Conservation (phyloP, 2,888 invertebrate species). For the Tyria jacobaeae region DNA sequence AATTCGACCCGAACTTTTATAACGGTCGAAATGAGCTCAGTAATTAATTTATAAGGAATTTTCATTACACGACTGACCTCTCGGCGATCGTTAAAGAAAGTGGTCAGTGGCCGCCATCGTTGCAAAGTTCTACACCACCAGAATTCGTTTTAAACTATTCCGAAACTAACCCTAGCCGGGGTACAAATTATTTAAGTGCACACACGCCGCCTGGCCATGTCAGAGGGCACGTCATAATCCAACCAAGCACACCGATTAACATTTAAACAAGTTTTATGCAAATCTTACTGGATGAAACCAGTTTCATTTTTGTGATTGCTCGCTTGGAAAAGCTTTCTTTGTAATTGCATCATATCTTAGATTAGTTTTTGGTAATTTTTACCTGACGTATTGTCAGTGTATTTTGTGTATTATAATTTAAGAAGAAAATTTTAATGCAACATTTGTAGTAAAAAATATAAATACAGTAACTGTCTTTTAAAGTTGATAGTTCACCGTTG, state of each 20-base stretch:
- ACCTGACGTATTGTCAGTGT: neutral
- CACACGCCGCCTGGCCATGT: slow-evolving; percentile 32
- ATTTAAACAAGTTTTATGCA: slow-evolving; percentile 86
- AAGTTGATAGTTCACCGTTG: too few species aligned
- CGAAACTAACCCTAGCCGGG: slow-evolving; percentile 40
- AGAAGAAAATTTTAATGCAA: neutral
- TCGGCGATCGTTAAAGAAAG: slow-evolving; percentile 31
- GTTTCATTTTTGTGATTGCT: slow-evolving; percentile 70
- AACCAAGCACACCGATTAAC: slow-evolving; percentile 77
- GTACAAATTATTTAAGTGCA: slow-evolving; percentile 49
- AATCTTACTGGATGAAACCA: slow-evolving; percentile 69
- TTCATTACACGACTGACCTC: slow-evolving; percentile 20
- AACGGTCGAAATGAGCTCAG: slow-evolving; percentile 17
- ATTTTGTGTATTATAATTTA: neutral
- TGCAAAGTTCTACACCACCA: slow-evolving; percentile 32
- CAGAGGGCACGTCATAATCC: slow-evolving; percentile 78
- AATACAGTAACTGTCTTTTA: too few species aligned
- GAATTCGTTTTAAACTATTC: slow-evolving; percentile 37
- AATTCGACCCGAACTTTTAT: slow-evolving; percentile 15
- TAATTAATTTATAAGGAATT: slow-evolving; percentile 29
- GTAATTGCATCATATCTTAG: slow-evolving; percentile 57
- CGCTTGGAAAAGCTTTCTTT: slow-evolving; percentile 59
- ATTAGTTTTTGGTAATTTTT: slow-evolving; percentile 37
- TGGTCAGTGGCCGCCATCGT: slow-evolving; percentile 10
- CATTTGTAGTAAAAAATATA: neutral